Evolutionary conservation across 2,113 vertebrate species (phyloP), one percentile per base, ranked within the genome.

Genomic region (Pseudopipra pipra): DNA sequence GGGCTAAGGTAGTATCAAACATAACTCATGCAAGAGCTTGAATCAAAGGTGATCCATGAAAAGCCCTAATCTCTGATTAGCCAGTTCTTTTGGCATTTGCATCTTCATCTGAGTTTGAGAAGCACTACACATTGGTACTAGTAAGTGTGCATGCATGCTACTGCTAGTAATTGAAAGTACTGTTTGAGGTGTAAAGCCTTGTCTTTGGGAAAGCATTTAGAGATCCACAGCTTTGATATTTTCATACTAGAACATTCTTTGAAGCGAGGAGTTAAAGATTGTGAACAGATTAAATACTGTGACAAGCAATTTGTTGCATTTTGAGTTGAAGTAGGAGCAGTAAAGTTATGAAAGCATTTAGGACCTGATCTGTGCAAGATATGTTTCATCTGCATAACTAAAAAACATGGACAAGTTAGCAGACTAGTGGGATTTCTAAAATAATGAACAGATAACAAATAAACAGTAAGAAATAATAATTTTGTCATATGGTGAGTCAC

Each of bases 61-160:
- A 74, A 72, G 21, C 70, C 39, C 52, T 56, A 6, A 35, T 22
- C 21, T 39, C 33, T 72, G 37, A 25, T 31, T 12, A n/a, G 58
- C 44, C 19, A 66, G n/a, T 79, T 71, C 90, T 72, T 28, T 65
- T 84, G 41, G 30, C 19, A 47, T 75, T 88, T 59, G 15, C 17
- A 37, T 67, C 35, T 62, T 71, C 22, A 75, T 62, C 39, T 41
- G 68, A 80, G n/a, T 68, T 74, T 67, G 66, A 37, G 55, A 80
- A 92, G 35, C 27, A 59, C 22, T 71, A 59, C 28, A n/a, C 14
- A 1, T 77, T 27, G 17, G 19, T 74, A 16, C 16, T 52, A 39
- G 1, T 52, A 37, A 65, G 8, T 18, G 18, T 59, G 12, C 18
- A 2, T 20, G 18, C 0, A 0, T 47, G 28, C 16, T 35, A 35